Evolutionary conservation across 2,113 vertebrate genomes (phyloP), one percentile per base, ranked within the genome.

Genomic region (Canis aureus): DNA sequence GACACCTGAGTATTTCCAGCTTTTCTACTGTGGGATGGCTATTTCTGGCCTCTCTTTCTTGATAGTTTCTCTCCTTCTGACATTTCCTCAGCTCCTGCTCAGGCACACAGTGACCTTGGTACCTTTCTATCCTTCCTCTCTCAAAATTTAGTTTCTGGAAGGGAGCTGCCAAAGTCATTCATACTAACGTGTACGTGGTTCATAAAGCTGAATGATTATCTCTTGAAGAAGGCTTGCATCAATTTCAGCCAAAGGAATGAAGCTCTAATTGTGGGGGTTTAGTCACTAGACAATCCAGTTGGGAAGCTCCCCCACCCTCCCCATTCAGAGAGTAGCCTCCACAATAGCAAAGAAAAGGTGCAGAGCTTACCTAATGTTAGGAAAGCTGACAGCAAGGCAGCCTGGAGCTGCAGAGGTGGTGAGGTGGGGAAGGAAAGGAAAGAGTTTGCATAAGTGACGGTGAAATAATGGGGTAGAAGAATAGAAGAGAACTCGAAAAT

Each of bases 111-210:
- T 20, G 38, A 89, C 66, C 25, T 64, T 89, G 32, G n/a, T 32
- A 67, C 22, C 3, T 23, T 35, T 86, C n/a, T 87, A 35, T 51
- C 27, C 15, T 84, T 74, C 69, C 53, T 64, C 11, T 78, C 51
- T 95, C 81, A 86, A 89, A 89, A 23, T 43, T 79, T 96, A 49
- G 23, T 32, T 89, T 87, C 86, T 96, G 66, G 38, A 79, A 91
- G 78, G n/a, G 29, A 71, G 12, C 16, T 94, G 78, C 82, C 64
- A 81, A 78, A 85, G 23, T 71, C 71, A 73, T 80, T 93, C 85
- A 60, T 79, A 82, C 25, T 87, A 29, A 62, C 82, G 53, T 67
- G 15, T 57, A 49, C 32, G 57, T 25, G 49, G 27, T 23, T 93
- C 38, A 59, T 84, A 55, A 91, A 82, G 51, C 32, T 87, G 85